Evolutionary conservation across 2,113 vertebrate species (phyloP), one percentile per base, ranked within the genome.

Genomic region (Trogon surrucura): DNA sequence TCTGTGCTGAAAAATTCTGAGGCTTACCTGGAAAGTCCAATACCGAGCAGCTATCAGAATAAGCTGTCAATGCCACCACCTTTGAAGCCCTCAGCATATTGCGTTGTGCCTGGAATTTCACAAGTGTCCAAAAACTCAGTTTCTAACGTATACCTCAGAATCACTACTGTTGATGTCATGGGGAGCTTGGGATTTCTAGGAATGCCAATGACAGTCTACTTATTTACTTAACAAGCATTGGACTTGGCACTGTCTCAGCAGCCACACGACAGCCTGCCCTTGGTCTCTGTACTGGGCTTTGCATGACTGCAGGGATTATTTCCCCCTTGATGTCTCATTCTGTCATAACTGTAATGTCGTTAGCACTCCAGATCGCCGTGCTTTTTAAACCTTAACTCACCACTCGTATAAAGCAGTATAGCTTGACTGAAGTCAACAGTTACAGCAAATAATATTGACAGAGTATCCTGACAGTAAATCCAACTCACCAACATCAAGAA

Each of bases 341-440:
- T 73, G 38, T 41, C 51, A 21, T 51, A 77, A 88, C 5, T 41
- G 16, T 29, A 87, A 70, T 7, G 57, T 64, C 1, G 1, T 89
- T 80, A 79, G 44, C 60, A 64, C 65, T 86, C 25, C 73, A 88
- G 44, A 83, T 78, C 56, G 48, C 6, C 2, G 1, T 64, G n/a
- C 36, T 85, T 93, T 92, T 62, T 20, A 91, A 89, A 73, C 62
- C 79, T 70, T 85, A 93, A 71, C 44, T 85, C 78, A 77, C 29
- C 22, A 61, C 36, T 66, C 22, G 44, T 57, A 60, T 41, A 91
- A 93, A 91, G 75, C 58, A 70, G 41, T 54, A 47, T 10, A 79
- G 30, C 36, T 73, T 72, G n/a, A 54, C 25, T 79, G 81, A 65
- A 82, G 48, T 61, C 70, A 89, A 87, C 51, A 67, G 61, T 53